These are phyloP conservation scores for Pituophis catenifer DNA, from an alignment of 2,113 vertebrate genomes.

Conservation along the genomic window DNA sequence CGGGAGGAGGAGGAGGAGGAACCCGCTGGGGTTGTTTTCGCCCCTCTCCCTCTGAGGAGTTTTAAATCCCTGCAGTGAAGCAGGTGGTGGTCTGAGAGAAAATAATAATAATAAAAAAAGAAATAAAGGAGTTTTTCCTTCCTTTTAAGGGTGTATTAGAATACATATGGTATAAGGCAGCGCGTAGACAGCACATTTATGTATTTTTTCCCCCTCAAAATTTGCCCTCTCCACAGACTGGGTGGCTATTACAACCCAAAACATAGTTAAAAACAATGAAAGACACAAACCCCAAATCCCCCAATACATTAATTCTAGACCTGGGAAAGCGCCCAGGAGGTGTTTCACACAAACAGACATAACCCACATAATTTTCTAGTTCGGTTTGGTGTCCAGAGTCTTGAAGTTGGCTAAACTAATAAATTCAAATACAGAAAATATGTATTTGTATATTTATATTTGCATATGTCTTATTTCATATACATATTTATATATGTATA, in stretches of 20 bases:
- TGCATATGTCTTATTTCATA: too few relatives aligned
- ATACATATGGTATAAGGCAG: neutral
- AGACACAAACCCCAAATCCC: neutral
- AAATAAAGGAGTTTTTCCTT: neutral
- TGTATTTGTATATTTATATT: too few relatives aligned
- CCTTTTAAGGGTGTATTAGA: neutral
- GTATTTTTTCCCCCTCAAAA: neutral
- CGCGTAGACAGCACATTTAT: neutral
- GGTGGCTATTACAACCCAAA: neutral
- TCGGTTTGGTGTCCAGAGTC: neutral
- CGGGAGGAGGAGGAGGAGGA: neutral
- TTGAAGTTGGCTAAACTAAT: neutral
- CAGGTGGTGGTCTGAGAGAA: neutral
- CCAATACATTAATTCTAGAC: neutral
- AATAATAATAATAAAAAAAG: neutral
- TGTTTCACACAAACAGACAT: neutral
- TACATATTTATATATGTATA: neutral
- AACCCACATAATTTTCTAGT: neutral
- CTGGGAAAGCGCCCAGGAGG: neutral
- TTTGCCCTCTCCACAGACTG: neutral
- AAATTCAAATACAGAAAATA: neutral
- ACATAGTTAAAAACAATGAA: neutral
- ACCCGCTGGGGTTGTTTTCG: neutral
- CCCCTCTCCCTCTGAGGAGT: neutral
- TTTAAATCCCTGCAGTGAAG: neutral